Base-by-base conservation (phyloP, 2,888 invertebrate species). In the Antitype chi region DNA sequence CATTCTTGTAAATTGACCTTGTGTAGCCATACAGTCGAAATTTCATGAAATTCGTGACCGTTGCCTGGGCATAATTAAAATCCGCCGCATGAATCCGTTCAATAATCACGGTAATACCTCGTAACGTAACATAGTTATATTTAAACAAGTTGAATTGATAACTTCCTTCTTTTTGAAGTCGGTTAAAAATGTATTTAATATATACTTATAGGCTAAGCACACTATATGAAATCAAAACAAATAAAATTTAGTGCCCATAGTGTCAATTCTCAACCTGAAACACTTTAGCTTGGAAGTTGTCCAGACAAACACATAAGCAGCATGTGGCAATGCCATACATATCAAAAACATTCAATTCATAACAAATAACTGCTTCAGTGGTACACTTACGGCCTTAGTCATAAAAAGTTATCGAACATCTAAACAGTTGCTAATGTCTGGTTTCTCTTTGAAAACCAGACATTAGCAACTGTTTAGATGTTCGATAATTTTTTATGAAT, bases 221-320 rank as follows among this genome's bases (percentile, higher is more conserved):
- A 78, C 72, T 25, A 69, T 63, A 78, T 80, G 74, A 76, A 79
- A 87, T 85, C 81, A 85, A 76, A 84, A 87, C 87, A 88, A 90
- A 89, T 89, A 89, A 89, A 88, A 87, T 83, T 75, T 74, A 80
- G 81, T 89, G 89, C 89, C 88, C 89, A 79, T 75, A 80, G 81
- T 89, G 90, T 90, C 87, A 89, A 89, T 90, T 89, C 82, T 78
- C 84, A 79, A 89, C 90, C 87, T 87, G 82, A 84, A 88, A 89
- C 85, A 91, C 89, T 90, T 92, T 86, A 85, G 79, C 80, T 94
- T 94, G 94, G 94, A 93, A 85, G 79, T 55, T 76, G 71, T 93
- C 94, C 95, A 95, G 90, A 89, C 88, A 86, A 89, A 91, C 91
- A 90, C 82, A 88, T 89, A 89, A 74, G 66, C 74, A 81, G 80